Evolutionary conservation across 2,113 vertebrate genomes (phyloP).

Genomic region (Pavo muticus): DNA sequence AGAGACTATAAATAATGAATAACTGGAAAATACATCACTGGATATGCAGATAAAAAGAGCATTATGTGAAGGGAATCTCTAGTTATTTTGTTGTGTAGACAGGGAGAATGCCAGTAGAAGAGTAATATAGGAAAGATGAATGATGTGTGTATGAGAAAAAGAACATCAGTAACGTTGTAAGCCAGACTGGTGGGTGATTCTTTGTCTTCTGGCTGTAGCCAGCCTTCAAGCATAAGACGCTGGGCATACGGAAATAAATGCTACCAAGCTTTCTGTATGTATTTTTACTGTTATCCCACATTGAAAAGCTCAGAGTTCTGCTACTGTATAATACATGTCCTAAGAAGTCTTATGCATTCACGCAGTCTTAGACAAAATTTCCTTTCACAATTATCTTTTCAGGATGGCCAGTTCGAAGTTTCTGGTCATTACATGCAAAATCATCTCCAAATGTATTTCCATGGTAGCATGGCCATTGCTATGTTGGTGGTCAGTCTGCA

Average conservation of each 20-base stretch:
- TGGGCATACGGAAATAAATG: not conserved
- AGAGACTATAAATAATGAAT: conserved; percentile 4
- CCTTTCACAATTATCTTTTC: not conserved
- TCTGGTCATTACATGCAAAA: not conserved
- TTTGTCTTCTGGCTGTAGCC: not conserved
- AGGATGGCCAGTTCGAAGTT: not conserved
- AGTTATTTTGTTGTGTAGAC: not conserved
- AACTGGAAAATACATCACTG: not conserved
- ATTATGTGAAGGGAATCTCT: not conserved
- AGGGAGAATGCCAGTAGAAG: not conserved
- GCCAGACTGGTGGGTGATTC: not conserved
- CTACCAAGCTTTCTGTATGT: not conserved
- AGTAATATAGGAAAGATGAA: not conserved
- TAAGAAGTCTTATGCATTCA: not conserved
- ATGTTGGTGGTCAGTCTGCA: not conserved
- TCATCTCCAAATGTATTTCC: not conserved
- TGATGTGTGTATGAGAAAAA: not conserved
- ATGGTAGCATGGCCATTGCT: not conserved
- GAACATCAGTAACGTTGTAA: not conserved
- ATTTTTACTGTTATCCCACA: not conserved
- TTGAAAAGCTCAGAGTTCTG: not conserved
- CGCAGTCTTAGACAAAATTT: not conserved
- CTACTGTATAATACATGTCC: not conserved
- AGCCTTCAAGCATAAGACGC: not conserved
- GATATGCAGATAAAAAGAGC: not conserved